phyloP scores from a whole-genome alignment of 1,140 invertebrate species.

The Ctenoplectra terminalis region DNA sequence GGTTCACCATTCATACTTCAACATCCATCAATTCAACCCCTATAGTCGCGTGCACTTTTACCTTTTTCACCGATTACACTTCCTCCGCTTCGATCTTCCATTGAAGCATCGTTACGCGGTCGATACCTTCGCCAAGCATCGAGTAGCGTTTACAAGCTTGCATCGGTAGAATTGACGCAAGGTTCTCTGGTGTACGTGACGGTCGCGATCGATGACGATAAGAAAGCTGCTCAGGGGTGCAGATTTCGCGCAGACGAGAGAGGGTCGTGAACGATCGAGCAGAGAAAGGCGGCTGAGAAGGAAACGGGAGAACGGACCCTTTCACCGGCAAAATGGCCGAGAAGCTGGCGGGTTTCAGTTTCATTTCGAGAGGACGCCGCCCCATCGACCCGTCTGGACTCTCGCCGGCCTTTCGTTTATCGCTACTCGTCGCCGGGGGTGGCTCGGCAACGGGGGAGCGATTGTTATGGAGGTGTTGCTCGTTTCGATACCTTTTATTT shows the following conservation, averaged over 20 bases:
- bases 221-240: constrained; percentile 1
- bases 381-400: constrained; percentile 34
- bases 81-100: neutral
- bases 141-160: no score
- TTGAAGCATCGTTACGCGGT: no score
- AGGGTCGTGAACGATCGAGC: constrained; percentile 9
- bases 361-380: constrained; percentile 31
- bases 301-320: constrained; percentile 30
- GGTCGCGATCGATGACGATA: constrained; percentile 14
- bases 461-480: neutral
- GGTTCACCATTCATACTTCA: no score
- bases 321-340: constrained; percentile 33
- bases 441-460: no score
- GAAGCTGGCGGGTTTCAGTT: constrained; percentile 35
- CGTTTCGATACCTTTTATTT: neutral
- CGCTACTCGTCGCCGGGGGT: neutral
- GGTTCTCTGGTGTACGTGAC: neutral
- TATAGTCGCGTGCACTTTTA: no score
- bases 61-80: no score
- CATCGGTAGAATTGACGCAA: neutral
- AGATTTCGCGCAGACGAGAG: neutral
- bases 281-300: constrained; percentile 12
- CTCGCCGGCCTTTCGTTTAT: constrained; percentile 11
- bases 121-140: no score
- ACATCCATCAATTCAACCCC: no score